phyloP scores from a whole-genome alignment of 2,113 vertebrate species.

The Colistium nudipinnis region DNA sequence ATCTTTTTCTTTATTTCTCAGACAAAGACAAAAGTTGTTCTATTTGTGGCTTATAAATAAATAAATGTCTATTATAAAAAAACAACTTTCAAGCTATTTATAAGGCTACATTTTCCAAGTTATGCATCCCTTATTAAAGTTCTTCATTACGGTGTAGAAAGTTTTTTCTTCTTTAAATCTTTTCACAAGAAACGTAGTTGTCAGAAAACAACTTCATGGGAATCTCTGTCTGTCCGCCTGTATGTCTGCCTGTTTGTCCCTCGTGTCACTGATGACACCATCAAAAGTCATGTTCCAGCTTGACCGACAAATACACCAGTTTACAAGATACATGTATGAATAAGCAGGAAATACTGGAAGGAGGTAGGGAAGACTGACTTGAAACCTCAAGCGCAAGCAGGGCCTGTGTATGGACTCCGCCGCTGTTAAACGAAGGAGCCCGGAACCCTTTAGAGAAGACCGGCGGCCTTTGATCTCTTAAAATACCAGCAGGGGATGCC shows the following conservation, averaged over 20 bases:
- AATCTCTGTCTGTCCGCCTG: neutral
- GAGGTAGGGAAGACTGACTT: neutral
- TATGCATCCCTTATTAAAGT: neutral
- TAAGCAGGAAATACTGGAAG: constrained; percentile 6
- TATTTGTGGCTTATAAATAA: neutral
- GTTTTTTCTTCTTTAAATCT: neutral
- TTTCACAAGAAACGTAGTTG: no score
- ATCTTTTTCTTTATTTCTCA: no score
- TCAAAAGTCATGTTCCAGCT: neutral
- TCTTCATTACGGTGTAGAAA: neutral
- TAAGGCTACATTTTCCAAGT: neutral
- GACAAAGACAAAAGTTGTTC: neutral
- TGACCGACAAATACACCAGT: neutral
- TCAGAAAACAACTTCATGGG: no score
- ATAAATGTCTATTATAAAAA: neutral
- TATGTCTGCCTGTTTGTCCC: neutral
- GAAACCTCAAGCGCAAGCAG: constrained; percentile 4
- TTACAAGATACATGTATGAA: neutral
- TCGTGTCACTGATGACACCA: no score
- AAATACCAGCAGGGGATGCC: constrained; percentile 54
- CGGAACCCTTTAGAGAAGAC: constrained; percentile 22
- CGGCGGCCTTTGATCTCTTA: constrained; percentile 54
- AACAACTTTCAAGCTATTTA: neutral
- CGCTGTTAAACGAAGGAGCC: constrained; percentile 24
- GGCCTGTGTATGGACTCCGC: constrained; percentile 20